Base-by-base conservation (phyloP, 2,113 vertebrate genomes). In the Platysternon megacephalum region DNA sequence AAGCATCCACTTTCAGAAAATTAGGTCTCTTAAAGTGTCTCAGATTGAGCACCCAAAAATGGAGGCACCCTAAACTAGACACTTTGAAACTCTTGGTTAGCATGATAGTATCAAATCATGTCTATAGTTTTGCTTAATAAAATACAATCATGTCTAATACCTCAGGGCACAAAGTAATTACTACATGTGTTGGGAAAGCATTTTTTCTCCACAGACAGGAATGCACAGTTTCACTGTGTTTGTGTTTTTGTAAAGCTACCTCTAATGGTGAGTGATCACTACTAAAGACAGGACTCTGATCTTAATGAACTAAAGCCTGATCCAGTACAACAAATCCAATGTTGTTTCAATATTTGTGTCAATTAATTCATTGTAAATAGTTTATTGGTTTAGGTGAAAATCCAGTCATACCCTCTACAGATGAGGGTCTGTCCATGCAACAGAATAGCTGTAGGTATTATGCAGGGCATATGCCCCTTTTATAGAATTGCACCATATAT, bases 301-400 rank as follows among this genome's bases (percentile, higher is more conserved):
- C 19, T 68, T 68, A n/a, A 68, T 68, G 14, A 68, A 16, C 32
- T n/a, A 68, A 68, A 68, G 32, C 21, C 8, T 91, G 53, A 82
- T 49, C 13, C n/a, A 39, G 5, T 48, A 76, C 35, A 22, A 93
- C 3, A 68, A 84, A 51, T 68, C 21, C 39, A 84, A 52, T 39
- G 6, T 11, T 84, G 79, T 78, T 35, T 79, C 52, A 61, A 2
- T 49, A 1, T 79, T 94, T 12, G n/a, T 52, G 44, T 11, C 80
- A 53, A 76, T 5, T 87, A 2, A 22, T 89, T 82, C 79, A 1
- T 52, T 91, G 35, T 56, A 87, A 5, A 5, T 32, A 12, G 8
- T 82, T 90, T 53, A 19, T 90, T 91, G 80, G 9, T 53, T 11
- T 79, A 88, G 87, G 84, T 21, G 84, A 89, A 91, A 84, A 61